These are phyloP conservation scores for Lethenteron reissneri DNA, from an alignment of 2,113 vertebrate species.

Conservation along the genomic window DNA sequence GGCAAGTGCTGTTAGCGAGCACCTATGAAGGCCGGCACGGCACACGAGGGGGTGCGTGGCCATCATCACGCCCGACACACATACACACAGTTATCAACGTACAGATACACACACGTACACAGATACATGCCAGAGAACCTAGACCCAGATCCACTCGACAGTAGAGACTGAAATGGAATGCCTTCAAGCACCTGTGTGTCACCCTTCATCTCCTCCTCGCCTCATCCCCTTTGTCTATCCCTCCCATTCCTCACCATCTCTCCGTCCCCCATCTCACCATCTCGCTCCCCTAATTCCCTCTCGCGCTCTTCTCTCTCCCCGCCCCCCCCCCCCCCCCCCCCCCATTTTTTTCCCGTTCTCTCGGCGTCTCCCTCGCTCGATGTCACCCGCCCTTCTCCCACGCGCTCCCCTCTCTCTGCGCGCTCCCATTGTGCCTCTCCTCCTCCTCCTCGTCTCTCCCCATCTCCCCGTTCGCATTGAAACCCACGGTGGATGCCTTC, in stretches of 20 bases:
- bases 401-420: background rate
- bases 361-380: background rate
- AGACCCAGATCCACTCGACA: background rate
- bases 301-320: background rate
- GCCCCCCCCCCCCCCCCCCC: background rate
- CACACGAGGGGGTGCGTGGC: too few relatives aligned
- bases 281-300: background rate
- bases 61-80: background rate
- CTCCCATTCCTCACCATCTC: background rate
- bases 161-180: too few relatives aligned
- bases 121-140: background rate
- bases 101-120: background rate
- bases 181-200: background rate
- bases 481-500: too few relatives aligned
- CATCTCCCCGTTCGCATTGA: too few relatives aligned
- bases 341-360: background rate
- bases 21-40: too few relatives aligned
- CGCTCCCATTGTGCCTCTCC: background rate
- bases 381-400: background rate
- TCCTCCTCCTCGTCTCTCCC: background rate
- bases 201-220: background rate
- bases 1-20: too few relatives aligned
- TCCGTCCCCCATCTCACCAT: background rate
- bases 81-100: background rate
- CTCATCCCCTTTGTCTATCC: background rate